phyloP scores from a whole-genome alignment of 2,113 vertebrate genomes.

The Ariopsis seemanni region DNA sequence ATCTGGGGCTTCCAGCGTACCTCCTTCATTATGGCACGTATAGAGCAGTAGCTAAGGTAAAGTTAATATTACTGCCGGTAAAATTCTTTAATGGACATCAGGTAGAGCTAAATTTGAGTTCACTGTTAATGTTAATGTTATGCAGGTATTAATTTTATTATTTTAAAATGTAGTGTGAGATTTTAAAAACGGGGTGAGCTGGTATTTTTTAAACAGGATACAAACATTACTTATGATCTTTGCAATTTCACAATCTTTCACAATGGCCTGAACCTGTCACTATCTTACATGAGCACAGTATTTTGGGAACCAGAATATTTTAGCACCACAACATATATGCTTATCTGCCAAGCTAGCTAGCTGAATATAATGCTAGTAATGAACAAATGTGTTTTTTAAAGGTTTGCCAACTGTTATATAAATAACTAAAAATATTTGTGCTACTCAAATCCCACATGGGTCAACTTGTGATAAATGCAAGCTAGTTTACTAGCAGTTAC shows the following conservation, averaged over 20 bases:
- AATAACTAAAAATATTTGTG: background rate
- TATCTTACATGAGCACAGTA: background rate
- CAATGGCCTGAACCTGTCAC: background rate
- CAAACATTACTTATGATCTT: background rate
- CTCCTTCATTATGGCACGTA: constrained; percentile 75
- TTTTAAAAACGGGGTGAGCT: background rate
- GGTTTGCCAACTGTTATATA: background rate
- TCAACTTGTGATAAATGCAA: background rate
- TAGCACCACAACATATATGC: background rate
- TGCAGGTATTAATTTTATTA: background rate
- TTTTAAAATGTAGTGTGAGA: background rate
- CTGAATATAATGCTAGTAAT: background rate
- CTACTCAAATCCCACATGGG: background rate
- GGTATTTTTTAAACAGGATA: no score
- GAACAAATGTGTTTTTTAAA: background rate
- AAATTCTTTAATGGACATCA: background rate
- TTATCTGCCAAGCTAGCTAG: background rate
- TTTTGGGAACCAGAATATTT: background rate
- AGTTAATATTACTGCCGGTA: background rate
- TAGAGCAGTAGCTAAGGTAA: constrained; percentile 74
- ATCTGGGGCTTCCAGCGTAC: constrained; percentile 67
- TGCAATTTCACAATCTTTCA: background rate
- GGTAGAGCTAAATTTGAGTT: background rate
- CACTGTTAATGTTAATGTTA: background rate
- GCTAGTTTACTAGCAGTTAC: background rate